Evolutionary conservation across 2,113 vertebrate genomes (phyloP).

Genomic region (Gila orcuttii): DNA sequence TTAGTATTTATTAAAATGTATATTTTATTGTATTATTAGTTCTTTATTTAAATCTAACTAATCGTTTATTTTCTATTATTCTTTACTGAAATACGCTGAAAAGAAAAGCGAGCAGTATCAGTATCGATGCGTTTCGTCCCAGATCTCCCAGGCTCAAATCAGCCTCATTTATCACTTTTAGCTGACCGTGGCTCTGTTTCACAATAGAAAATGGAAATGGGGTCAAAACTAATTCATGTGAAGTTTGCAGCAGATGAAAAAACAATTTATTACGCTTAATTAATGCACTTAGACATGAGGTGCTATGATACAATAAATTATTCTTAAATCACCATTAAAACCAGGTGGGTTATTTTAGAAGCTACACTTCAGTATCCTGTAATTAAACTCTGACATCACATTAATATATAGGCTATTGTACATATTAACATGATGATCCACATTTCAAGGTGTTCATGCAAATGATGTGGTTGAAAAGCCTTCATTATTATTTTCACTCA

Average conservation of each 20-base stretch:
- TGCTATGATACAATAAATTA: neutral
- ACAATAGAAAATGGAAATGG: neutral
- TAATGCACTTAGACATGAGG: neutral
- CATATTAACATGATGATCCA: neutral
- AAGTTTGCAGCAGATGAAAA: neutral
- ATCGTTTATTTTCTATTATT: neutral
- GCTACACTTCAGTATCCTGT: neutral
- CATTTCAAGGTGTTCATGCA: neutral
- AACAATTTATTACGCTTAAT: slow-evolving; percentile 11
- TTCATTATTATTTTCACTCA: neutral
- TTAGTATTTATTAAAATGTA: neutral
- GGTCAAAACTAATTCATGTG: slow-evolving; percentile 24
- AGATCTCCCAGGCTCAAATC: neutral
- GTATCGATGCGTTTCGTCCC: slow-evolving; percentile 33
- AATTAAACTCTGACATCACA: neutral
- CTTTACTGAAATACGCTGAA: neutral
- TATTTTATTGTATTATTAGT: neutral
- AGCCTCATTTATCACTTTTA: slow-evolving; percentile 21
- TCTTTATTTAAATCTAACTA: neutral
- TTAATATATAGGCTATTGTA: neutral
- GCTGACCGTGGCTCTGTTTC: neutral
- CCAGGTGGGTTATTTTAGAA: neutral
- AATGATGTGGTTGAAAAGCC: neutral
- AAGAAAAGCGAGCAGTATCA: neutral
- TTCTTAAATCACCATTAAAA: neutral